Evolutionary conservation across 2,888 invertebrate species (phyloP).

Genomic region (Rutpela maculata): DNA sequence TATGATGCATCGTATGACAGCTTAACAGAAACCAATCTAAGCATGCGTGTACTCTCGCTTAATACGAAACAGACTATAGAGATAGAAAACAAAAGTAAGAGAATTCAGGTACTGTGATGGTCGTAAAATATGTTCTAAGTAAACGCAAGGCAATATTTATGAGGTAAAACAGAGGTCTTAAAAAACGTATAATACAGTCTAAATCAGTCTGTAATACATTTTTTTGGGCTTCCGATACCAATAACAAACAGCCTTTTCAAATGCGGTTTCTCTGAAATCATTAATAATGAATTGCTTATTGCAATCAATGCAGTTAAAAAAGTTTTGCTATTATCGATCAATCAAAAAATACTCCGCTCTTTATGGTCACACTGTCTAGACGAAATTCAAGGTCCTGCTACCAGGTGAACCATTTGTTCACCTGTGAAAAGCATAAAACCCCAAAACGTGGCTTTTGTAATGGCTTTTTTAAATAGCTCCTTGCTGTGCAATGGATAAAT

Average conservation of each 20-base stretch:
- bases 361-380: constrained; percentile 29
- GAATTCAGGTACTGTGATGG: too few relatives aligned
- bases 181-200: neutral
- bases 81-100: too few relatives aligned
- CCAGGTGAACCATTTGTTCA: constrained; percentile 16
- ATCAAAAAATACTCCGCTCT: constrained; percentile 20
- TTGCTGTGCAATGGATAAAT: too few relatives aligned
- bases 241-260: neutral
- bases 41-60: too few relatives aligned
- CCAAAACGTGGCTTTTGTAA: constrained; percentile 2
- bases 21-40: too few relatives aligned
- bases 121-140: too few relatives aligned
- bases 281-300: constrained; percentile 16
- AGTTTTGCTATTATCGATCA: constrained; percentile 25
- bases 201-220: neutral
- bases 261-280: constrained; percentile 15
- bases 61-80: too few relatives aligned
- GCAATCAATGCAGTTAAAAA: constrained; percentile 27
- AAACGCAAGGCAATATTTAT: too few relatives aligned
- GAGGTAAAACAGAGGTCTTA: neutral
- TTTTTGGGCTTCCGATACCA: constrained; percentile 1
- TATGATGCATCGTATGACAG: too few relatives aligned
- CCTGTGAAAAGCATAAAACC: neutral
- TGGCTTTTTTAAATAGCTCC: neutral
- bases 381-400: constrained; percentile 24